Evolutionary conservation across 2,113 vertebrate genomes (phyloP), one percentile per base, ranked within the genome.

Genomic region (Pogonocichla stellata): DNA sequence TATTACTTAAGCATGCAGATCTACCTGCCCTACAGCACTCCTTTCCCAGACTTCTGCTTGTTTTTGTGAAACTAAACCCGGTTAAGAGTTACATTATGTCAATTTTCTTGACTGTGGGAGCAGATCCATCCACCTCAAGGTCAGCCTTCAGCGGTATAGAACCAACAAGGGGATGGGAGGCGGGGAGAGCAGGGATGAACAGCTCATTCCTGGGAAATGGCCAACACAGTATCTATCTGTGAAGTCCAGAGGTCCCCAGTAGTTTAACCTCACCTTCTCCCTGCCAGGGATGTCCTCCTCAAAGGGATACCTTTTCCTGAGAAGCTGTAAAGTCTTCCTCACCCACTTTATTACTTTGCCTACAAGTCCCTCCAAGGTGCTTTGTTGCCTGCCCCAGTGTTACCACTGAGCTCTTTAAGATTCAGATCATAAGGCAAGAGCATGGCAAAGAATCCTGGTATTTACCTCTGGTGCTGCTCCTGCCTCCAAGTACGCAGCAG

Each of bases 401-500:
- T 19, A 56, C 36, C 42, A 36, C 45, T 80, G 48, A 90, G 42
- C 6, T 47, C 23, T 47, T 72, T 19, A 62, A 38, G 40, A 77
- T 57, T 64, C 64, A 66, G 38, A 43, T 40, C 28, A 69, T 60
- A 71, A n/a, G 19, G 38, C n/a, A 85, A 69, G 22, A 86, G 4
- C 38, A 71, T 10, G 33, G 12, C 26, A 54, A 80, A 93, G 66
- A 65, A 50, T 43, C 31, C 29, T 12, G 50, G 2, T 62, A 95
- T 97, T 98, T 95, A 98, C 98, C 67, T 94, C 87, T 40, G 79
- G n/a, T 56, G 92, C 85, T 13, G 36, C 43, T 14, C 98, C 97
- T 82, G 98, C 97, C 92, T 99, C 99, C 95, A 99, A 93, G 92
- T 99, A 93, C 1, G 98, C 99, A 12, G 98, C 97, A 1, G 98